Evolutionary conservation across 2,113 vertebrate genomes (phyloP), one percentile per base, ranked within the genome.

Genomic region (Chinchilla lanigera): DNA sequence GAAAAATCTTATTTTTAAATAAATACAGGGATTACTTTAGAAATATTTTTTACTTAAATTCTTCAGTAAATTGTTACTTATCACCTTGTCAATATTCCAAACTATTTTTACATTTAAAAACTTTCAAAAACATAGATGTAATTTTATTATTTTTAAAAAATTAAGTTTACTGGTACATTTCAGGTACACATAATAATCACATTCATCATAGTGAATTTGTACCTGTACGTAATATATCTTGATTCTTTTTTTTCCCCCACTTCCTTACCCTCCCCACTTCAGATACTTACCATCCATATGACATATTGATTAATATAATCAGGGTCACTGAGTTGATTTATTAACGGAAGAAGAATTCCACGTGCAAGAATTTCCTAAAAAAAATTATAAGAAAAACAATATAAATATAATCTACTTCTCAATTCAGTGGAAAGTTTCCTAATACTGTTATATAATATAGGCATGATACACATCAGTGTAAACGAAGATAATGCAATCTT

Each of bases 301-400:
- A 99, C 98, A 99, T 99, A 99, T 98, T 99, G 99, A 99, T 99
- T 99, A 99, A 99, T 99, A 99, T 99, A 99, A 99, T 99, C 99
- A 97, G 99, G 99, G 99, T 99, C 99, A 98, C 99, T 99, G 98
- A 99, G 99, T 99, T 99, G 99, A 98, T 99, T 99, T 98, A 99
- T 99, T 98, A 99, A 98, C 97, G 99, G 99, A 98, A 99, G 99
- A 97, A 99, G 99, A 98, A 99, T 99, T 98, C 99, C 99, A 98
- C 99, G 99, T 24, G 99, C 99, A 98, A 99, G 98, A 98, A 99
- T 99, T 99, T 99, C 99, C 99, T 99, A 87, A 96, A 98, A 95
- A 97, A 95, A 98, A 93, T 80, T 80, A 24, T 63, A 60, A 12
- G n/a, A 47, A 97, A 11, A 92, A 94, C 13, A 38, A 85, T 19